A percentile compares a stretch with the other conserved stretches of the same genome.
phyloP scores from a whole-genome alignment of 2,888 invertebrate species.

The Vesta saturnalis region DNA sequence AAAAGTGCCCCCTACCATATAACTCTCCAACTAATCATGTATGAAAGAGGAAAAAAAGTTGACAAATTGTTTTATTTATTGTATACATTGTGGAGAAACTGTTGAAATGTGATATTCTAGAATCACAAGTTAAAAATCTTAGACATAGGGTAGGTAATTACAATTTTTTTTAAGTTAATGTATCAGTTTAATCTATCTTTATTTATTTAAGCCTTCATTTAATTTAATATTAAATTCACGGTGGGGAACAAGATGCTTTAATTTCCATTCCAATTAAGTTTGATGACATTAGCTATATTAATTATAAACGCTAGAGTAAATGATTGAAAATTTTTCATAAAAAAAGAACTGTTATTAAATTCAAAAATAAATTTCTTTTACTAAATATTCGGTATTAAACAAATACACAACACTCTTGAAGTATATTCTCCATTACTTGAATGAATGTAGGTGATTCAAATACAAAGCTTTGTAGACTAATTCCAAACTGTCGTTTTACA shows the following conservation, averaged over 20 bases:
- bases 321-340: background rate
- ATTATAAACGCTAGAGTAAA: background rate
- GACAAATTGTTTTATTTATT: background rate
- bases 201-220: conserved; percentile 10
- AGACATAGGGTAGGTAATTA: background rate
- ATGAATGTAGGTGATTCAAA: conserved; percentile 26
- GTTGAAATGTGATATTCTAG: too few relatives aligned
- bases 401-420: conserved; percentile 25
- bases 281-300: conserved; percentile 12
- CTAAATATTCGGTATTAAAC: too few relatives aligned
- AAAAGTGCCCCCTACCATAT: too few relatives aligned
- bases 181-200: conserved; percentile 6
- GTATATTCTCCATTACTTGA: conserved; percentile 27
- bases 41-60: too few relatives aligned
- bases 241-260: conserved; percentile 15
- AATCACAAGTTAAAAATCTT: background rate
- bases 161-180: background rate
- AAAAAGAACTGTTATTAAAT: background rate
- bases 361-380: background rate
- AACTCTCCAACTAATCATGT: too few relatives aligned
- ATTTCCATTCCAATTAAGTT: conserved; percentile 13
- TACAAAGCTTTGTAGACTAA: conserved; percentile 26
- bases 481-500: conserved; percentile 34
- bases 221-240: conserved; percentile 15
- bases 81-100: too few relatives aligned